Percentiles rank a stretch among this genome's conserved stretches.
phyloP scores from a whole-genome alignment of 2,888 invertebrate genomes.

The Caradrina kadenii region DNA sequence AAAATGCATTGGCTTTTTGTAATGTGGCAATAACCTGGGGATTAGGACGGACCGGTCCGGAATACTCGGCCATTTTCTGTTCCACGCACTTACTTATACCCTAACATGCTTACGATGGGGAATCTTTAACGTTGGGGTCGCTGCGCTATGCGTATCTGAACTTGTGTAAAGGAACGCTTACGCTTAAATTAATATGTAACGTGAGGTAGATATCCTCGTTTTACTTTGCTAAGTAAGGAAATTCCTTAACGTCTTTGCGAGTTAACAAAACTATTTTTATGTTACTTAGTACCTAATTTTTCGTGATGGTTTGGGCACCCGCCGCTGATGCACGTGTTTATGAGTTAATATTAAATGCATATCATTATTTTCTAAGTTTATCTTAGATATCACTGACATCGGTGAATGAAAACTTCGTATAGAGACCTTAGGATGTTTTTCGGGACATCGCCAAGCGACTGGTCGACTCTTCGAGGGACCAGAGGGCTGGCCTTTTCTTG shows the following conservation, averaged over 20 bases:
- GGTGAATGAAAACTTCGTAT: too few relatives aligned
- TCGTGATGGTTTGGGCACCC: too few relatives aligned
- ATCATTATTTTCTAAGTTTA: too few relatives aligned
- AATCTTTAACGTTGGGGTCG: constrained; percentile 70
- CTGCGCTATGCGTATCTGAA: constrained; percentile 52
- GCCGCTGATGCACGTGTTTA: too few relatives aligned
- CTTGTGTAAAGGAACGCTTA: constrained; percentile 59
- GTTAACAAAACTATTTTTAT: constrained; percentile 6
- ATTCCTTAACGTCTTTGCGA: constrained; percentile 1
- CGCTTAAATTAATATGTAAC: constrained; percentile 61
- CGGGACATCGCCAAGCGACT: too few relatives aligned
- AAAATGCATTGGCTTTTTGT: constrained; percentile 88
- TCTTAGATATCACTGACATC: too few relatives aligned
- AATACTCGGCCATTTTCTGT: constrained; percentile 76
- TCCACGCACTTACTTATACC: constrained; percentile 72
- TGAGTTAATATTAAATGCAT: too few relatives aligned
- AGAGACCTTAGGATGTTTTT: too few relatives aligned
- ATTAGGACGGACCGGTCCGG: constrained; percentile 76
- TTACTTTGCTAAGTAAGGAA: constrained; percentile 37
- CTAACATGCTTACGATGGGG: constrained; percentile 72
- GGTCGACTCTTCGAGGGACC: too few relatives aligned
- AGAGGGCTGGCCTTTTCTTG: too few relatives aligned
- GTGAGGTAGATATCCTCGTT: constrained; percentile 40
- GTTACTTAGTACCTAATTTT: not conserved
- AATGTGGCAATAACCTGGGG: constrained; percentile 85